phyloP scores from a whole-genome alignment of 2,113 vertebrate species.

The Pseudorhombus dupliciocellatus region DNA sequence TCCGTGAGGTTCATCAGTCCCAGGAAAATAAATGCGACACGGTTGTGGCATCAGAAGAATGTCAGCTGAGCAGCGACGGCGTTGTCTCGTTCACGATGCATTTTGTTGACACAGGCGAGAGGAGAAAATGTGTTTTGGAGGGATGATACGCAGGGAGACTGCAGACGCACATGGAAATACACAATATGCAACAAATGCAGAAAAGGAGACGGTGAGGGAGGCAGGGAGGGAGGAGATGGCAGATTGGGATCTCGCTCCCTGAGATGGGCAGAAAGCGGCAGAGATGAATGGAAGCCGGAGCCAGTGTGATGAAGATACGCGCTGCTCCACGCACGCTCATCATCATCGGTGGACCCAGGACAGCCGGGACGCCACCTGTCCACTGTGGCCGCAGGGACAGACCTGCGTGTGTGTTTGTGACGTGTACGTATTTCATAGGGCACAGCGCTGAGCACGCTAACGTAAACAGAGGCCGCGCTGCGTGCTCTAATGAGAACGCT shows the following conservation, averaged over 20 bases:
- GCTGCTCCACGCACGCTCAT: slow-evolving; percentile 79
- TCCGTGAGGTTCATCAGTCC: slow-evolving; percentile 7
- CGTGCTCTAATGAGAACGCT: slow-evolving; percentile 73
- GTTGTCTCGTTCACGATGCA: slow-evolving; percentile 29
- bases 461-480: slow-evolving; percentile 33
- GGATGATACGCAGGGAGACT: slow-evolving; percentile 43
- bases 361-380: slow-evolving; percentile 22
- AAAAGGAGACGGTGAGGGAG: slow-evolving; percentile 26
- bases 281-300: slow-evolving; percentile 88
- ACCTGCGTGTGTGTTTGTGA: slow-evolving; percentile 7
- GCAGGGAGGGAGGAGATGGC: slow-evolving; percentile 75
- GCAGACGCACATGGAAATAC: slow-evolving; percentile 56
- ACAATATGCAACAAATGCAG: slow-evolving; percentile 47
- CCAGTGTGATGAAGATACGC: slow-evolving; percentile 83
- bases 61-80: slow-evolving; percentile 31
- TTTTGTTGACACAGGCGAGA: slow-evolving; percentile 40
- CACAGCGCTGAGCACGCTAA: background rate
- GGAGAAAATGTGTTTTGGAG: slow-evolving; percentile 46
- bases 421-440: background rate
- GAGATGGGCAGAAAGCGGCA: slow-evolving; percentile 84
- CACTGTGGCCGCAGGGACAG: too few species aligned
- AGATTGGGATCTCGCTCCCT: slow-evolving; percentile 81
- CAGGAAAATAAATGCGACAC: slow-evolving; percentile 9
- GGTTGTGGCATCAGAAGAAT: slow-evolving; percentile 26
- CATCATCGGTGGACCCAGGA: slow-evolving; percentile 74